Evolutionary conservation across 2,797 vertebrate genomes (phyloP).

Genomic region (Graptemys geographica): DNA sequence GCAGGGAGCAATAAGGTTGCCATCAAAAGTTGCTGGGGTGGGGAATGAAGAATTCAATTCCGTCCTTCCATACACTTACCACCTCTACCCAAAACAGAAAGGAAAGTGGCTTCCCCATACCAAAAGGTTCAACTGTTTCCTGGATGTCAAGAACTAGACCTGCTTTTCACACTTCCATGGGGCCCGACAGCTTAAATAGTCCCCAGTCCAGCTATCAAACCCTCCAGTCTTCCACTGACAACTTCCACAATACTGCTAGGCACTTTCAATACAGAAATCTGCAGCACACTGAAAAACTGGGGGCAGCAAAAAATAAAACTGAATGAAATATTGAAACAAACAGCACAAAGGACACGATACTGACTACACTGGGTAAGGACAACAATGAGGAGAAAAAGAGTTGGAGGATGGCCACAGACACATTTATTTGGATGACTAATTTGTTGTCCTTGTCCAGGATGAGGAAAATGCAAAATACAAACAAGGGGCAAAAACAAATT

Average conservation of each 20-base stretch:
- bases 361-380: neutral
- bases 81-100: rapidly evolving
- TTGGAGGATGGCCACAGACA: rapidly evolving
- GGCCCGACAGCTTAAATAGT: neutral
- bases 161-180: neutral
- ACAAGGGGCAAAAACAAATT: neutral
- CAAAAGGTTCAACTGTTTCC: neutral
- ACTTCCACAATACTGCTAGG: neutral
- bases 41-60: neutral
- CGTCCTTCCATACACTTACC: neutral
- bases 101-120: neutral
- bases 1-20: neutral
- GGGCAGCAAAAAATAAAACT: neutral
- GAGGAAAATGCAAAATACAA: neutral
- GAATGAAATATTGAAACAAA: neutral
- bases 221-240: neutral
- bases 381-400: neutral
- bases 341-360: rapidly evolving
- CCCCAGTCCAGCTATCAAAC: neutral
- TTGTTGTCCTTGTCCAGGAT: neutral
- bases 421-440: neutral
- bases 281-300: neutral
- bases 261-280: neutral
- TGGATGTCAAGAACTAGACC: neutral
- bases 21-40: neutral